phyloP scores from a whole-genome alignment of 2,888 invertebrate species.

The Agrochola lota region DNA sequence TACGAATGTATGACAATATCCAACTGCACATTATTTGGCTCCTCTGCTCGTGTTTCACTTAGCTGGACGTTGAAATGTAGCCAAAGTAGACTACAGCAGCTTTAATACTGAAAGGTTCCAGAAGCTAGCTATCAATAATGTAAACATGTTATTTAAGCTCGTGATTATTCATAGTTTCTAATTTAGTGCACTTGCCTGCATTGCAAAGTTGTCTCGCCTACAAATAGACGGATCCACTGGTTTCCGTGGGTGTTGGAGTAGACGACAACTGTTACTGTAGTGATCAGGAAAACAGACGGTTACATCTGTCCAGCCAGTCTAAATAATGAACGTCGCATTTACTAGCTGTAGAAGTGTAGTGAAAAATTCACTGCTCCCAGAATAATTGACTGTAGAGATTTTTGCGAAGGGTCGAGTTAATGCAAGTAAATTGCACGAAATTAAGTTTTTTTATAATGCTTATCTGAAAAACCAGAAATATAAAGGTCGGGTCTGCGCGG shows the following conservation, averaged over 20 bases:
- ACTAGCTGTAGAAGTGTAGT: background rate
- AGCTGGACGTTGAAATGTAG: constrained; percentile 14
- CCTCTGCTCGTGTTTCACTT: background rate
- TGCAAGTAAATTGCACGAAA: background rate
- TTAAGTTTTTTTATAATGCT: background rate
- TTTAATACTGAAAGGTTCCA: constrained; percentile 7
- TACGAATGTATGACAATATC: background rate
- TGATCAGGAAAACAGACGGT: constrained; percentile 15
- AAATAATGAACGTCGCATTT: constrained; percentile 13
- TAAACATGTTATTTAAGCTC: constrained; percentile 33
- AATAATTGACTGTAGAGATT: background rate
- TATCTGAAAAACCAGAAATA: background rate
- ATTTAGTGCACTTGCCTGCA: constrained; percentile 36
- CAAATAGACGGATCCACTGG: constrained; percentile 36
- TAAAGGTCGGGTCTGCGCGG: background rate
- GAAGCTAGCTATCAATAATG: constrained; percentile 38
- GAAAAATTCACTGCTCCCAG: constrained; percentile 18
- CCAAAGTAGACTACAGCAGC: background rate
- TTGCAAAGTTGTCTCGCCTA: constrained; percentile 19
- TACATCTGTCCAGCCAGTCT: constrained; percentile 14
- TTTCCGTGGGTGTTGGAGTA: constrained; percentile 45
- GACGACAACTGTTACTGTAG: constrained; percentile 23
- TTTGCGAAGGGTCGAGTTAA: too few relatives aligned
- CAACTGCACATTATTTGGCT: background rate
- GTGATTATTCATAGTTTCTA: constrained; percentile 48